Conservation (phyloP, 2,888 invertebrate genomes). For the Drosophila gaucha region DNA sequence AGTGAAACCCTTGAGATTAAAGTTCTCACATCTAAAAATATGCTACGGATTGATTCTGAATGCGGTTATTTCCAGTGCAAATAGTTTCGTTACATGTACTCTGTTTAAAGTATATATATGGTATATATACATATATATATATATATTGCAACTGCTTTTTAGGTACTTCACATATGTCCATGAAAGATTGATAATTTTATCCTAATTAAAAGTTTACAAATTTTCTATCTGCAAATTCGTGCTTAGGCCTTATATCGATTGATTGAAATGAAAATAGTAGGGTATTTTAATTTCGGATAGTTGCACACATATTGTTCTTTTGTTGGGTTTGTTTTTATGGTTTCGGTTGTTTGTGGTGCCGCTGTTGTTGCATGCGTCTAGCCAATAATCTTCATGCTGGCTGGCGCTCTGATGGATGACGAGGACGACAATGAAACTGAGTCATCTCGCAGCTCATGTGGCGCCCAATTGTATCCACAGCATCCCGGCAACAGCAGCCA, state of each 20-base stretch:
- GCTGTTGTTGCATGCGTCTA: conserved; percentile 30
- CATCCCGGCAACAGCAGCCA: neutral
- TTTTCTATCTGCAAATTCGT: no score
- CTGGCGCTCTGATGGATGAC: conserved; percentile 62
- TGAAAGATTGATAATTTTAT: no score
- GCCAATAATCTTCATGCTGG: conserved; percentile 63
- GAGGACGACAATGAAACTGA: conserved; percentile 67
- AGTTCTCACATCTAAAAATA: no score
- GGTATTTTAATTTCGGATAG: conserved; percentile 3
- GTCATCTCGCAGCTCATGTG: conserved; percentile 51
- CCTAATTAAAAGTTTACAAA: neutral
- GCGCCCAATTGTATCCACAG: neutral
- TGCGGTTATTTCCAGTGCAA: no score
- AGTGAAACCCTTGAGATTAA: no score
- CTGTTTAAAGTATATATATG: no score
- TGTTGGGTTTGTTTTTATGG: conserved; percentile 14
- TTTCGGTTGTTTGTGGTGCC: conserved; percentile 4
- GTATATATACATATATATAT: neutral
- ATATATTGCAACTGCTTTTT: neutral
- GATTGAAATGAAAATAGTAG: conserved; percentile 1
- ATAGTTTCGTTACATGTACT: no score
- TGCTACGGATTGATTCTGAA: no score
- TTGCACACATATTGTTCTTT: no score
- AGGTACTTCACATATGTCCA: no score
- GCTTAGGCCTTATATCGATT: no score